Evolutionary conservation across 1,140 invertebrate genomes (phyloP), one percentile per base, ranked within the genome.

Genomic region (Penaeus japonicus): DNA sequence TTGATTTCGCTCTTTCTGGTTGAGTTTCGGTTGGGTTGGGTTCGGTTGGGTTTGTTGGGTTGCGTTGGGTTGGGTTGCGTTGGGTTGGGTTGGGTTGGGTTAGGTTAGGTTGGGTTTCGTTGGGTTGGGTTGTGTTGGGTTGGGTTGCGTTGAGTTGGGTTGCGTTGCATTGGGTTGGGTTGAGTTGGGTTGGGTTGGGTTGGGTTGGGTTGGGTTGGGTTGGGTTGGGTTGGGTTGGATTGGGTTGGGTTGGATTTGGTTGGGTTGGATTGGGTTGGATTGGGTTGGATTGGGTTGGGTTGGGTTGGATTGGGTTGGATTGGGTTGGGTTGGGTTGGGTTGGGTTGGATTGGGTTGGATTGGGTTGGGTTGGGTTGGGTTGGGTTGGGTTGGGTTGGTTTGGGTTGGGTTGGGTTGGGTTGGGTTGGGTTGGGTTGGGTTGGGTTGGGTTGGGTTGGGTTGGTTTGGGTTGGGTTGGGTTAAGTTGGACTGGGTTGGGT

Each of bases 61-160:
- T 81, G 18, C 47, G 79, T 81, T 81, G 27, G 79, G 53, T 81
- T 81, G 27, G n/a, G 79, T 81, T 81, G 12, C 15, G 47, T 55
- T 81, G 57, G 79, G 79, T 81, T 81, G 15, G 12, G 79, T 81
- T 81, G 27, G 79, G 47, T 81, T 55, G 54, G 79, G 7, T 81
- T 55, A 18, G 79, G 47, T 81, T 55, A 2, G 47, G n/a, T 55
- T 57, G 10, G 79, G 47, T 81, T 57, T 27, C 22, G 47, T 81
- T 57, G 20, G 54, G 47, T 57, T 57, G 22, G 79, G 47, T 81
- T 81, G 18, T 27, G 79, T 81, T 81, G 20, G 47, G 47, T 55
- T 59, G 30, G 79, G 79, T 81, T 81, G 18, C n/a, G 79, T 81
- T 81, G 18, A 53, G 79, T 81, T 81, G 15, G 79, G 47, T 81